Conservation (phyloP, 2,888 invertebrate species). For the Cheilosia pagana region DNA sequence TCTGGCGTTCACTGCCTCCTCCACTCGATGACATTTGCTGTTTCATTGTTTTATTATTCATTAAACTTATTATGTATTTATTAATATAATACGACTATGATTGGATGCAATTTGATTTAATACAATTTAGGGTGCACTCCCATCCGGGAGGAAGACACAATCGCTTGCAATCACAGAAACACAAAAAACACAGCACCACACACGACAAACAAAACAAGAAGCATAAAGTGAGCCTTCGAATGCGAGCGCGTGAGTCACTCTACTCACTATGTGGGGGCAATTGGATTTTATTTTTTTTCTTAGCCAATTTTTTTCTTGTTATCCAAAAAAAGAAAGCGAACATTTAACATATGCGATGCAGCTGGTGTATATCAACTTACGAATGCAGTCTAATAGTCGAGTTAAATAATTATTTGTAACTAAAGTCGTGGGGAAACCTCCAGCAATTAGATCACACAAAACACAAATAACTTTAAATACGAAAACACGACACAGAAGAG, state of each 20-base stretch:
- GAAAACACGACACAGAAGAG: not conserved
- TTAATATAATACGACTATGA: slow-evolving; percentile 26
- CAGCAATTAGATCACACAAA: slow-evolving; percentile 31
- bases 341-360: slow-evolving; percentile 46
- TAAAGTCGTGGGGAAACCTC: not conserved
- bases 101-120: slow-evolving; percentile 52
- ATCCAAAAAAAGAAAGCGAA: slow-evolving; percentile 56
- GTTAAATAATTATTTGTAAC: not conserved
- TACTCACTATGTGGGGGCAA: slow-evolving; percentile 65
- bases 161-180: slow-evolving; percentile 47
- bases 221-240: slow-evolving; percentile 39
- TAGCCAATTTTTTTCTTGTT: slow-evolving; percentile 42
- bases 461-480: slow-evolving; percentile 41
- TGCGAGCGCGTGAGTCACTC: slow-evolving; percentile 66
- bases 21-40: slow-evolving; percentile 77
- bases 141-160: slow-evolving; percentile 53
- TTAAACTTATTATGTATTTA: slow-evolving; percentile 38
- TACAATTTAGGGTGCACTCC: slow-evolving; percentile 58
- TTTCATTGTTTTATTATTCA: slow-evolving; percentile 80
- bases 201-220: slow-evolving; percentile 39
- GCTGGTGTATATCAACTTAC: slow-evolving; percentile 39
- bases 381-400: not conserved
- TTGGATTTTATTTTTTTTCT: slow-evolving; percentile 20
- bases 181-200: slow-evolving; percentile 41
- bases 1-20: slow-evolving; percentile 77